phyloP scores from a whole-genome alignment of 1,140 invertebrate species.

The Zaprionus ornatus region DNA sequence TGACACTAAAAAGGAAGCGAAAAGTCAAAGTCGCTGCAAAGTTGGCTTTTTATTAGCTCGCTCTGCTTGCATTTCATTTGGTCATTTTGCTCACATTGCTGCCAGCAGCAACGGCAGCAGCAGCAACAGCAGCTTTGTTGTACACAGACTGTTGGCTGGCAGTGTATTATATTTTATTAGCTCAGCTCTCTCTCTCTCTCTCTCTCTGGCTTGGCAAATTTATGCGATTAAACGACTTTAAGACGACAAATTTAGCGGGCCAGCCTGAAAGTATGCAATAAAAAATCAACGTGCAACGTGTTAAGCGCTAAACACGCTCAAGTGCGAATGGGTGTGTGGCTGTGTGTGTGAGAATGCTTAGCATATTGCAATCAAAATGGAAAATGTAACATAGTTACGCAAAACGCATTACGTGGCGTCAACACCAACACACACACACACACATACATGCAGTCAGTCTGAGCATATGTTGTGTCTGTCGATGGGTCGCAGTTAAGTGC shows the following conservation, averaged over 20 bases:
- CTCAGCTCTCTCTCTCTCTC: constrained; percentile 22
- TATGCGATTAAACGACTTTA: constrained; percentile 52
- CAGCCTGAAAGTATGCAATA: constrained; percentile 37
- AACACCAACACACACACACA: constrained; percentile 14
- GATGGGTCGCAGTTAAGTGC: constrained; percentile 52
- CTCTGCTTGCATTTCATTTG: constrained; percentile 57
- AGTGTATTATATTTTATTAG: constrained; percentile 78
- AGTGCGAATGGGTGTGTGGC: constrained; percentile 2
- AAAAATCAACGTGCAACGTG: constrained; percentile 36
- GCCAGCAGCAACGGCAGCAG: background rate
- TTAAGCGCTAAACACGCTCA: constrained; percentile 29
- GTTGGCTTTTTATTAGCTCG: constrained; percentile 68
- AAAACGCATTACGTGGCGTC: constrained; percentile 51
- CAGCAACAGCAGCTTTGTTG: constrained; percentile 15
- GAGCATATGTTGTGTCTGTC: constrained; percentile 28
- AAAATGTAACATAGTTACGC: constrained; percentile 61
- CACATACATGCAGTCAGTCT: background rate
- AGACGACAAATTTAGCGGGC: constrained; percentile 16
- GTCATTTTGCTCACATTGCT: constrained; percentile 49
- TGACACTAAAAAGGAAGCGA: constrained; percentile 68
- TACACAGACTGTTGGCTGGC: constrained; percentile 44
- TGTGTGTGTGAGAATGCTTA: constrained; percentile 44
- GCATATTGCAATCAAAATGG: constrained; percentile 68
- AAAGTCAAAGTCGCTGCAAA: constrained; percentile 62
- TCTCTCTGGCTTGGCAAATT: constrained; percentile 27